A percentile compares a stretch with the other conserved stretches of the same genome.
Evolutionary conservation across 2,888 invertebrate genomes (phyloP).

Genomic region (Vesta saturnalis): DNA sequence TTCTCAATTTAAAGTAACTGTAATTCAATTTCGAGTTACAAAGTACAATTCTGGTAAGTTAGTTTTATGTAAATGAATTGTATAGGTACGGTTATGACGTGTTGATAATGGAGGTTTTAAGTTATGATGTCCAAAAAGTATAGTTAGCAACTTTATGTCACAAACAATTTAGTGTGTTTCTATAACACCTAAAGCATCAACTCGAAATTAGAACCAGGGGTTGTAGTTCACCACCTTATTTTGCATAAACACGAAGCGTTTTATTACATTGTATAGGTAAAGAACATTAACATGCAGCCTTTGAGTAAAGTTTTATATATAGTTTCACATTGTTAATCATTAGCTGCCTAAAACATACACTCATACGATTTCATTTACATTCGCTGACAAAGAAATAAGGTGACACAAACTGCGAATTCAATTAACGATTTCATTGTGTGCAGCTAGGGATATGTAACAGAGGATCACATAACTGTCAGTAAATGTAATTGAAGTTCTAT

Average conservation of each 20-base stretch:
- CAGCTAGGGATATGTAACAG: background rate
- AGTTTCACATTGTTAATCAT: background rate
- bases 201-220: constrained; percentile 40
- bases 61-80: background rate
- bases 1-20: too few species aligned
- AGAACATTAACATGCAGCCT: constrained; percentile 7
- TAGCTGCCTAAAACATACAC: too few species aligned
- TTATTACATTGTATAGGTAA: constrained; percentile 38
- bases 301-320: background rate
- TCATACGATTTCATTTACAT: background rate
- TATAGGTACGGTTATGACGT: background rate
- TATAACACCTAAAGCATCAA: constrained; percentile 19
- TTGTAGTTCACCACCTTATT: constrained; percentile 38
- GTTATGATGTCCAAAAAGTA: background rate
- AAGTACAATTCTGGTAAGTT: background rate
- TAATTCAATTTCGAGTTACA: too few species aligned
- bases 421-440: constrained; percentile 7
- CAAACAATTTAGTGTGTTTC: constrained; percentile 34
- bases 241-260: constrained; percentile 44
- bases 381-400: background rate
- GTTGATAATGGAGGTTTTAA: too few species aligned
- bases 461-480: background rate
- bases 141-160: background rate
- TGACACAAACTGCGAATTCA: background rate
- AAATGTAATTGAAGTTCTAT: constrained; percentile 5